Evolutionary conservation across 2,797 vertebrate genomes (phyloP).

Genomic region (Sternotherus odoratus): DNA sequence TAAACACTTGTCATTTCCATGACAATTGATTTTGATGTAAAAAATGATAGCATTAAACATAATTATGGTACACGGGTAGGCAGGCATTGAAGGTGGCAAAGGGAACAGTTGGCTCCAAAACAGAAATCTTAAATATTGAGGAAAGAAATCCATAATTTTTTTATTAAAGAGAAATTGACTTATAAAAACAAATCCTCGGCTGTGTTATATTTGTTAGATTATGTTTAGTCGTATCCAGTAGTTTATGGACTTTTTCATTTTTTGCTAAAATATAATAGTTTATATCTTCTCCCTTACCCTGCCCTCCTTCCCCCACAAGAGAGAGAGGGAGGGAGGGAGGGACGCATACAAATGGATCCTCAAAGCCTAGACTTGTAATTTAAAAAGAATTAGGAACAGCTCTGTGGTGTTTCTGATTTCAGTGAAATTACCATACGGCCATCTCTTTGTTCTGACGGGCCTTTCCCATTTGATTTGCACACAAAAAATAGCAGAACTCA

Average conservation of each 20-base stretch:
- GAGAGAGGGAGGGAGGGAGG: background rate
- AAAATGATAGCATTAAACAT: conserved; percentile 50
- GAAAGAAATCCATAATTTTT: conserved; percentile 1
- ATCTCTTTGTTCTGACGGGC: conserved; percentile 57
- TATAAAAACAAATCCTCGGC: conserved; percentile 35
- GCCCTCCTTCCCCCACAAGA: conserved; percentile 6
- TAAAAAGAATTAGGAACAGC: conserved; percentile 80
- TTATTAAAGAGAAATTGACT: conserved; percentile 50
- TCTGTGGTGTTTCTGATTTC: conserved; percentile 79
- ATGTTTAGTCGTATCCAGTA: conserved; percentile 19
- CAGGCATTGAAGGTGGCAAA: conserved; percentile 27
- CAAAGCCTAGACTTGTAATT: conserved; percentile 78
- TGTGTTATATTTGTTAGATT: background rate
- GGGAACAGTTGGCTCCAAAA: conserved; percentile 16
- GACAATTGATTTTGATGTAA: conserved; percentile 62
- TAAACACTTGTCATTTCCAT: conserved; percentile 68
- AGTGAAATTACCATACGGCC: conserved; percentile 77
- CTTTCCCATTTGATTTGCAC: conserved; percentile 70
- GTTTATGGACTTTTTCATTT: background rate
- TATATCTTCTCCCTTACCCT: conserved; percentile 36
- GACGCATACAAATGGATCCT: conserved; percentile 63
- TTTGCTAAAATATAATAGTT: background rate
- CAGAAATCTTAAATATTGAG: conserved; percentile 42
- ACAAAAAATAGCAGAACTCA: conserved; percentile 32
- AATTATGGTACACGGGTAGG: conserved; percentile 49